phyloP scores from a whole-genome alignment of 2,797 vertebrate species.

The Sebastes umbrosus region DNA sequence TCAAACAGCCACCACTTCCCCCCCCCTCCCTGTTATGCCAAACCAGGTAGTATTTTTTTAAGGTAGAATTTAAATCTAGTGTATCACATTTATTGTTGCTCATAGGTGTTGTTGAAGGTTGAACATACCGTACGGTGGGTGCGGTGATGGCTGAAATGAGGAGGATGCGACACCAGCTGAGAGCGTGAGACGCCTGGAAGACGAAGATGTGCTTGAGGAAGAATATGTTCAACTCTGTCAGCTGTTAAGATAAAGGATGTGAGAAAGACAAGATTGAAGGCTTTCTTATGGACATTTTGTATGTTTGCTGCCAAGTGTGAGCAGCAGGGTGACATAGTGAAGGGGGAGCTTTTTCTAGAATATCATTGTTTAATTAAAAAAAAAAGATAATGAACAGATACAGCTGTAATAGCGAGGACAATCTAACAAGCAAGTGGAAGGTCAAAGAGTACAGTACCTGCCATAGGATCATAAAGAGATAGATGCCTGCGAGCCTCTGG shows the following conservation, averaged over 20 bases:
- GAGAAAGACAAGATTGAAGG: neutral
- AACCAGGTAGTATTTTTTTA: neutral
- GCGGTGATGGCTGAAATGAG: constrained; percentile 94
- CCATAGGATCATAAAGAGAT: constrained; percentile 99
- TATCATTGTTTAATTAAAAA: neutral
- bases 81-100: neutral
- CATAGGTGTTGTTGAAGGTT: neutral
- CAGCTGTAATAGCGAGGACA: neutral
- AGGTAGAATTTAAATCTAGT: neutral
- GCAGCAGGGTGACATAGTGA: neutral
- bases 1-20: neutral
- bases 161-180: constrained; percentile 95
- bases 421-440: neutral
- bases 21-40: neutral
- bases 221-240: constrained; percentile 96
- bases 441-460: constrained; percentile 81
- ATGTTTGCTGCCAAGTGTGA: neutral
- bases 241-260: constrained; percentile 70
- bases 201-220: constrained; percentile 99
- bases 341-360: neutral
- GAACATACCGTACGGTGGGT: constrained; percentile 92
- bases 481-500: constrained; percentile 93
- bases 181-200: constrained; percentile 93
- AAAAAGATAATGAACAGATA: neutral
- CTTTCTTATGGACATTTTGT: neutral